Evolutionary conservation across 2,113 vertebrate genomes (phyloP).

Genomic region (Pelecanoides urinatrix): DNA sequence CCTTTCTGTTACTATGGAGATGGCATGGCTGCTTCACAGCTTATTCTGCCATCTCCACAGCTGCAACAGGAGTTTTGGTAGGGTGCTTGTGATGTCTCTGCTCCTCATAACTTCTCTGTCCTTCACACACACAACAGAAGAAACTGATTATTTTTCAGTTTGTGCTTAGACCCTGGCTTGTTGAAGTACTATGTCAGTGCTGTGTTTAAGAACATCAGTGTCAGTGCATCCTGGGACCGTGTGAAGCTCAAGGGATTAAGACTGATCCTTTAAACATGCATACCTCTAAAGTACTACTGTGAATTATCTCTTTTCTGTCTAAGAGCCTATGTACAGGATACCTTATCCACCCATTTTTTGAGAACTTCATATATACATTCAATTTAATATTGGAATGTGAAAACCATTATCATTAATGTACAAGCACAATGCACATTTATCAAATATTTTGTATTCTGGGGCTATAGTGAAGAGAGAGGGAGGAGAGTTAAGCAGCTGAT

Average conservation of each 20-base stretch:
- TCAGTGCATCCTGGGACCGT: background rate
- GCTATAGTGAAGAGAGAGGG: background rate
- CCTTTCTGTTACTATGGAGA: conserved; percentile 61
- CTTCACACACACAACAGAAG: background rate
- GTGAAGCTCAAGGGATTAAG: background rate
- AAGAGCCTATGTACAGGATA: background rate
- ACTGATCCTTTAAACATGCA: background rate
- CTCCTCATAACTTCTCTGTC: background rate
- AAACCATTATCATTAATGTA: background rate
- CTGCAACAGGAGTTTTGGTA: conserved; percentile 54
- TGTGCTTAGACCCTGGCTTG: background rate
- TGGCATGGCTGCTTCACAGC: conserved; percentile 4
- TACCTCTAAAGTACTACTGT: background rate
- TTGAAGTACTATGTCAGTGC: background rate
- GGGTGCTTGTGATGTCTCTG: conserved; percentile 19
- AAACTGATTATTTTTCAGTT: background rate
- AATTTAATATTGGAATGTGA: background rate
- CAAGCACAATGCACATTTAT: background rate
- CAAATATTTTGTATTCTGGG: background rate
- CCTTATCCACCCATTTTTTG: background rate
- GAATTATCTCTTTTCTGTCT: background rate
- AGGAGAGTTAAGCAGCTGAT: background rate
- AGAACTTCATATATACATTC: background rate
- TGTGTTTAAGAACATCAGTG: background rate
- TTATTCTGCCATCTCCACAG: background rate